Percentiles rank a stretch among this genome's conserved stretches.
Conservation (phyloP, 1,140 invertebrate genomes). For the Leptinotarsa lineolata region DNA sequence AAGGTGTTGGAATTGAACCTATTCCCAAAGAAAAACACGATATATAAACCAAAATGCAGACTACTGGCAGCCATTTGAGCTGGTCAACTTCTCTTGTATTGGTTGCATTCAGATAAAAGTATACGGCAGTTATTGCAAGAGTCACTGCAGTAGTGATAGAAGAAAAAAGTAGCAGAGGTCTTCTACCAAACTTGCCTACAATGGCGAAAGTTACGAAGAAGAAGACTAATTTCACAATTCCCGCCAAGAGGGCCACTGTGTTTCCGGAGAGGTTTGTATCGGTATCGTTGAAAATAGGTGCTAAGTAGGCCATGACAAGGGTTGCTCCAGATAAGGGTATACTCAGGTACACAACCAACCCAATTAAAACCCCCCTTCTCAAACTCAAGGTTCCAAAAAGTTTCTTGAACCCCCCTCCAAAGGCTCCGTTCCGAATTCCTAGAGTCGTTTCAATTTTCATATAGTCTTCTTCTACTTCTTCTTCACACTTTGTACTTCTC, state of each 20-base stretch:
- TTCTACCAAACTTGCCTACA: conserved; percentile 14
- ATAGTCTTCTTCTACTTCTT: too few relatives aligned
- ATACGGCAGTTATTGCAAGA: background rate
- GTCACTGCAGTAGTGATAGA: background rate
- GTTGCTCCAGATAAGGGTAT: background rate
- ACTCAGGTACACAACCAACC: background rate
- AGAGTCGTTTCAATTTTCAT: too few relatives aligned
- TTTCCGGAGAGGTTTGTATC: background rate
- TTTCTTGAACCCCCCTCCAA: too few relatives aligned
- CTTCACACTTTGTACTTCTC: conserved; percentile 41
- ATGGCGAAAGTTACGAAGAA: background rate
- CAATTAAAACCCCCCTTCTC: background rate
- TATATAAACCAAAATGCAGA: conserved; percentile 5
- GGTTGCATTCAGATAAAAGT: background rate
- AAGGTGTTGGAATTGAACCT: background rate
- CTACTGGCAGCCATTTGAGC: background rate
- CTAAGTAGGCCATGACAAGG: background rate
- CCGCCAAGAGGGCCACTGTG: background rate
- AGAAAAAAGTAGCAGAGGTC: background rate
- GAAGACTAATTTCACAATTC: background rate
- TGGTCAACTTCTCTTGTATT: background rate
- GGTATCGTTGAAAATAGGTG: conserved; percentile 1
- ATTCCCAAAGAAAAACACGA: conserved; percentile 1
- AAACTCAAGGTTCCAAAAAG: too few relatives aligned
- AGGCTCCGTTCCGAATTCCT: too few relatives aligned